Conservation (phyloP, 1,140 invertebrate genomes). For the Maconellicoccus hirsutus region DNA sequence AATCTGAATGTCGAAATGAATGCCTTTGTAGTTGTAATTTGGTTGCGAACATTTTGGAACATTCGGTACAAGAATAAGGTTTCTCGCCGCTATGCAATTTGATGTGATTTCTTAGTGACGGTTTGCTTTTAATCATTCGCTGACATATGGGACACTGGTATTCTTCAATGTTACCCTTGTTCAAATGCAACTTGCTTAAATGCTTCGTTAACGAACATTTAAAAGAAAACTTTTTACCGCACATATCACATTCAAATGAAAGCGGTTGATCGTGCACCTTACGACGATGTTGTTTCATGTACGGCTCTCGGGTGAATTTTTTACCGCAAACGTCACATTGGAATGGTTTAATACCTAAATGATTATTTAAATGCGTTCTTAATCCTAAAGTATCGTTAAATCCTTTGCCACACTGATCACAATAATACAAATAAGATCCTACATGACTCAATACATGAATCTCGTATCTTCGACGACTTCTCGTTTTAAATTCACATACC, state of each 20-base stretch:
- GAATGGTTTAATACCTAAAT: conserved; percentile 42
- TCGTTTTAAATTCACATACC: not conserved
- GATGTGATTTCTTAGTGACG: conserved; percentile 75
- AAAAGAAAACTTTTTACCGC: conserved; percentile 66
- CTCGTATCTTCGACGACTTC: not conserved
- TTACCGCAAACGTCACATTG: conserved; percentile 69
- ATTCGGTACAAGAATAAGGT: conserved; percentile 65
- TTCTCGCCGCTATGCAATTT: conserved; percentile 61
- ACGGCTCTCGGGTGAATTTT: conserved; percentile 71
- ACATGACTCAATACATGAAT: conserved; percentile 52
- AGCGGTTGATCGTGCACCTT: conserved; percentile 70
- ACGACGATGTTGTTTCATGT: conserved; percentile 78
- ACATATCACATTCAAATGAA: conserved; percentile 68
- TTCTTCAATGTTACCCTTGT: conserved; percentile 47
- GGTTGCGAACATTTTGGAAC: conserved; percentile 75
- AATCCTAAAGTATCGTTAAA: conserved; percentile 35
- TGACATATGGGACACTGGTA: conserved; percentile 77
- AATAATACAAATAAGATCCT: conserved; percentile 31
- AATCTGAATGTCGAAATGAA: not conserved
- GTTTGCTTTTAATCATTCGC: conserved; percentile 83
- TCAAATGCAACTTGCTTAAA: conserved; percentile 58
- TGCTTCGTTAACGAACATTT: conserved; percentile 55
- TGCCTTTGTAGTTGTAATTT: conserved; percentile 37
- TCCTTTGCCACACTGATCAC: conserved; percentile 12
- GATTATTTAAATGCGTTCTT: conserved; percentile 41